Conservation (phyloP, 2,113 vertebrate genomes). For the Neolamprologus kungweensis region DNA sequence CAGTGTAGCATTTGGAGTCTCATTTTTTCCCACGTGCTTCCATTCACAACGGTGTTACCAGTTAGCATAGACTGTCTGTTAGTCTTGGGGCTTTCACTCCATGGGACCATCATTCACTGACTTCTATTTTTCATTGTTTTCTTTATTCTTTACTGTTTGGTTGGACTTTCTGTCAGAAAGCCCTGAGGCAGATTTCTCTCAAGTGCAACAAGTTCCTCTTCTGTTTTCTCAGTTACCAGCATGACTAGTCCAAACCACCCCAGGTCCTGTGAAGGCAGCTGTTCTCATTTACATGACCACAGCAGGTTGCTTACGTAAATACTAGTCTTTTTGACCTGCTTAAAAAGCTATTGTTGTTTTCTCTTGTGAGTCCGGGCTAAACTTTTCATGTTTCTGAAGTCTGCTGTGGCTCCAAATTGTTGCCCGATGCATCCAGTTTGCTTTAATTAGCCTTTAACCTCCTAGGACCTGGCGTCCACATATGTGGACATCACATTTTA, state of each 20-base stretch:
- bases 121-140: background rate
- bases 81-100: background rate
- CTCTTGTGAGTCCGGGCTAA: rapidly evolving
- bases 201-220: background rate
- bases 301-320: background rate
- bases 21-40: background rate
- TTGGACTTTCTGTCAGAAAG: background rate
- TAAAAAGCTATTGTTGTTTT: background rate
- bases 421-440: background rate
- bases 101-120: background rate
- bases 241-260: background rate
- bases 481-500: background rate
- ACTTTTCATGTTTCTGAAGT: background rate
- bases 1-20: background rate
- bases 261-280: background rate
- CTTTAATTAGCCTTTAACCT: background rate
- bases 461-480: background rate
- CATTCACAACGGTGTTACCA: background rate
- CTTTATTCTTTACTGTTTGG: rapidly evolving
- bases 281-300: background rate
- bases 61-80: background rate
- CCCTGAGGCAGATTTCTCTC: background rate
- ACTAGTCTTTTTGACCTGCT: background rate
- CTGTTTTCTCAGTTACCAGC: background rate
- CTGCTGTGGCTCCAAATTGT: background rate